Evolutionary conservation across 2,888 invertebrate species (phyloP), one percentile per base, ranked within the genome.

Genomic region (Drosophila pseudotakahashii): DNA sequence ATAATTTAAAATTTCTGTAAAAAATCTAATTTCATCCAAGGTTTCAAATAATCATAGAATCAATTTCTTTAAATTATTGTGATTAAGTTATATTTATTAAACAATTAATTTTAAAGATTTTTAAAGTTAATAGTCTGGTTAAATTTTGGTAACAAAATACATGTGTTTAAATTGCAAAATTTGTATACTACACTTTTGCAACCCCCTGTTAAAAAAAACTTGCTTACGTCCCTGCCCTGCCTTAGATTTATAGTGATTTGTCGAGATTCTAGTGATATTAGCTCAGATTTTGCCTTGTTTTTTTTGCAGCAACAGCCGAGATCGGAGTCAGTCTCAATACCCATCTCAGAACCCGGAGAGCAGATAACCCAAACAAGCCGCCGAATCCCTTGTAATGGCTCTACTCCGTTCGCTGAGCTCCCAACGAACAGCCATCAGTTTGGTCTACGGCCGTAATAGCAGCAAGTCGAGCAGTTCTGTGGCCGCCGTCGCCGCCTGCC

Each of bases 331-430:
- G 34, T 51, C 26, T 37, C 5, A 23, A 7, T 13, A n/a, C 10
- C 7, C 14, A 7, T 10, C 9, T 14, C n/a, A 26, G 7, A 34
- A 7, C 13, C 16, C 34, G 34, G 32, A 48, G 32, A 48, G 50
- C 37, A 32, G 26, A 41, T 53, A 41, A n/a, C n/a, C 37, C 13
- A 39, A 53, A 39, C 26, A n/a, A 39, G 30, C 30, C 48, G 41
- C 39, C 23, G 9, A 14, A 41, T 52, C 37, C 47, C 47, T 80
- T 90, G 91, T 91, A 90, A 92, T 92, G 92, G 92, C 92, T 89
- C 92, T 92, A 89, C 90, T 92, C 89, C 92, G 92, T 87, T 90
- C 91, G 71, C 78, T 91, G 75, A 89, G 83, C 81, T 90, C 91
- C 81, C 90, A 90, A 79, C 91, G 91, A 80, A 81, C 90, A 79